A percentile compares a stretch with the other conserved stretches of the same genome.
Evolutionary conservation across 2,888 invertebrate genomes (phyloP).

Genomic region (Theretra japonica): DNA sequence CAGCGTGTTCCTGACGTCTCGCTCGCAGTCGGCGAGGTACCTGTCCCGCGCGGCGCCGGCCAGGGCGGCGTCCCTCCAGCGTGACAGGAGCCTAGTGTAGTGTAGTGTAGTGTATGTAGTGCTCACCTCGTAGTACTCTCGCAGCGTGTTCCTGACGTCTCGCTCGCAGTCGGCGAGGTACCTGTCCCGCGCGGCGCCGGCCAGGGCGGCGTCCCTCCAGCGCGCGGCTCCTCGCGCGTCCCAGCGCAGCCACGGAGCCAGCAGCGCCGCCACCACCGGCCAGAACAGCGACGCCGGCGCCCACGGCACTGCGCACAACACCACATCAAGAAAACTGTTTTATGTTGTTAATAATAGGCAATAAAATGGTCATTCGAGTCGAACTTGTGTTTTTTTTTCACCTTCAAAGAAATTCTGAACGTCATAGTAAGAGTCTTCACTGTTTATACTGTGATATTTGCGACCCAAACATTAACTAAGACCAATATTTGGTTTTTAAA

Average conservation of each 20-base stretch:
- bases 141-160: constrained; percentile 76
- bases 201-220: constrained; percentile 86
- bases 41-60: too few species aligned
- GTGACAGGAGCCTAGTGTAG: not conserved
- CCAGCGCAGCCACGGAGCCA: constrained; percentile 88
- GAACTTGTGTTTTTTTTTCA: not conserved
- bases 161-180: constrained; percentile 83
- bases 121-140: constrained; percentile 86
- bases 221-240: constrained; percentile 86
- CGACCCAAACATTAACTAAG: too few species aligned
- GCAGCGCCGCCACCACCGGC: constrained; percentile 87
- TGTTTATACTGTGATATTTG: too few species aligned
- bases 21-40: too few species aligned
- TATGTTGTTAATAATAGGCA: too few species aligned
- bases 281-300: constrained; percentile 88
- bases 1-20: too few species aligned
- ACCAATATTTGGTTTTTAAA: too few species aligned
- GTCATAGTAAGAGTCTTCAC: too few species aligned
- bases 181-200: constrained; percentile 85
- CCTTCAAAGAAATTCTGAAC: too few species aligned
- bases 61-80: too few species aligned
- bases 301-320: constrained; percentile 83
- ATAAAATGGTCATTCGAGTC: not conserved
- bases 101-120: not conserved
- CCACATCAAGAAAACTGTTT: too few species aligned